A percentile compares a stretch with the other conserved stretches of the same genome.
Conservation (phyloP, 1,140 invertebrate species). For the Aphelenchoides fujianensis region DNA sequence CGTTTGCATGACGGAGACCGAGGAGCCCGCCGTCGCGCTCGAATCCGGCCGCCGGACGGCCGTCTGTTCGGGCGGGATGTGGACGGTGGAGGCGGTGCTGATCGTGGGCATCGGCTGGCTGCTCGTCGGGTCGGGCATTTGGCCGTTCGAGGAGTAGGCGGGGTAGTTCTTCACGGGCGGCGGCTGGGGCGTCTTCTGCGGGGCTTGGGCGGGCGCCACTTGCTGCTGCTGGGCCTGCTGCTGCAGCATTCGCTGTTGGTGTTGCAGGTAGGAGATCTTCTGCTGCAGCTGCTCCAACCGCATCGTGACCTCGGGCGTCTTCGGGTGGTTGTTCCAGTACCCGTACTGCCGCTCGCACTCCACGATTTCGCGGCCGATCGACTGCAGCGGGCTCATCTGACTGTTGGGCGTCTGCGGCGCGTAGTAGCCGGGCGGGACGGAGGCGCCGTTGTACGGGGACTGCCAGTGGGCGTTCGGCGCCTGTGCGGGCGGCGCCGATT, state of each 20-base stretch:
- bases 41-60: not conserved
- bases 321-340: not conserved
- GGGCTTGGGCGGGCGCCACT: not conserved
- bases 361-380: constrained; percentile 16
- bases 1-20: constrained; percentile 45
- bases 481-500: not conserved
- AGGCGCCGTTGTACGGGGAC: constrained; percentile 4
- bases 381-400: not conserved
- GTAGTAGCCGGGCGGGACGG: constrained; percentile 6
- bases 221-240: constrained; percentile 18
- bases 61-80: not conserved
- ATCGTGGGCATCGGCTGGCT: not conserved
- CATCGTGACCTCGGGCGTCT: constrained; percentile 18
- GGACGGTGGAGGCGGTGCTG: not conserved
- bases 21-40: no score
- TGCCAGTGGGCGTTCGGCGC: not conserved
- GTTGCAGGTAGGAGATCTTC: not conserved
- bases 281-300: constrained; percentile 24
- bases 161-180: not conserved
- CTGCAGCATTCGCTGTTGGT: constrained; percentile 5
- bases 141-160: not conserved
- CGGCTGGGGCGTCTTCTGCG: constrained; percentile 7
- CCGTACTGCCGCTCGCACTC: constrained; percentile 10
- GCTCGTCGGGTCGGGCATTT: not conserved
- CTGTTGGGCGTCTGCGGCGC: no score